Evolutionary conservation across 2,113 vertebrate genomes (phyloP), one percentile per base, ranked within the genome.

Genomic region (Arothron firmamentum): DNA sequence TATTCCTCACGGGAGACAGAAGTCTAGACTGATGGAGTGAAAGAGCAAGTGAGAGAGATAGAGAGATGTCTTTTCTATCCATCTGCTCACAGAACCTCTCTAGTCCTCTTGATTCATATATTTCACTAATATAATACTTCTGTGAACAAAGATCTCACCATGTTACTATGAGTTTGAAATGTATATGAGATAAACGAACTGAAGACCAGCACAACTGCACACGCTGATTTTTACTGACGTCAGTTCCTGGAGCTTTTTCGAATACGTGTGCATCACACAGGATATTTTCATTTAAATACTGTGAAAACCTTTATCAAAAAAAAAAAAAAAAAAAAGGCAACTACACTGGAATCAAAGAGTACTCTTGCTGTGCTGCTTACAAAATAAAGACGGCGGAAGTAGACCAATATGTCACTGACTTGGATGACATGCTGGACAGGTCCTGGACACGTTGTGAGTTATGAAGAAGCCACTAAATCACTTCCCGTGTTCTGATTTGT

Each of bases 401-500:
- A 72, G 85, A 85, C 85, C 86, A 85, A 87, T 85, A 81, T 87
- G 82, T 89, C 85, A 86, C 50, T 42, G 73, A 65, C 73, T 85
- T 67, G 74, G 83, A 86, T 78, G 86, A 82, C 81, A 79, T 50
- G 70, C 67, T 54, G 65, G 84, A 85, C 82, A 86, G 81, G 75
- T 80, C 72, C 76, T 80, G 80, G 84, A 89, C 83, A 69, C 78
- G 85, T 67, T 77, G 62, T 82, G 89, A 89, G 85, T 89, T 89
- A 89, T 85, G 87, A 65, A 74, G 62, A 64, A 79, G 80, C 55
- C 78, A 62, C 75, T 90, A 85, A 85, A 90, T 89, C 87, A 86
- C 79, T 79, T 85, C 81, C 80, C 70, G 65, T 86, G 75, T 86
- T 88, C 81, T 86, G 80, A 86, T 88, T 86, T 89, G 85, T 87